These are phyloP conservation scores for Drosophila grimshawi DNA, from an alignment of 1,140 invertebrate species.

Conservation along the genomic window DNA sequence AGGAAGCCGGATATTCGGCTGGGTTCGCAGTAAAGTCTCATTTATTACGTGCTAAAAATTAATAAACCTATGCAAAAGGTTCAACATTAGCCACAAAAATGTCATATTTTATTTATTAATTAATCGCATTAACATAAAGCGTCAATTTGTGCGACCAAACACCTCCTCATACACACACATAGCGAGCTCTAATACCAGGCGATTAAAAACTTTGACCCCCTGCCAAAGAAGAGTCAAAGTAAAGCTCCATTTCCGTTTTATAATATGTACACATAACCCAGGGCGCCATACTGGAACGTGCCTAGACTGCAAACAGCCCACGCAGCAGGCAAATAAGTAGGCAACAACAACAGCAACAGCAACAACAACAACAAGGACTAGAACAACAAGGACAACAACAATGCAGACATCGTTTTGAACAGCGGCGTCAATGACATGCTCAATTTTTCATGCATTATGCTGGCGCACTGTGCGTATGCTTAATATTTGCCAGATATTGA, in stretches of 20 bases:
- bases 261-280: constrained; percentile 59
- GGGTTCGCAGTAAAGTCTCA: constrained; percentile 57
- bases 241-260: constrained; percentile 57
- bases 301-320: constrained; percentile 68
- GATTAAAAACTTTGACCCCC: constrained; percentile 73
- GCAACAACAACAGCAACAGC: constrained; percentile 26
- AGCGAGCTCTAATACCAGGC: constrained; percentile 56
- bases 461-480: constrained; percentile 72
- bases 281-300: constrained; percentile 62
- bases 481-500: constrained; percentile 75
- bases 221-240: constrained; percentile 43
- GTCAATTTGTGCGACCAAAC: constrained; percentile 66
- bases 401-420: constrained; percentile 25
- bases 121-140: constrained; percentile 79
- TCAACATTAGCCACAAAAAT: constrained; percentile 53
- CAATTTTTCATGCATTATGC: constrained; percentile 80
- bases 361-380: constrained; percentile 21
- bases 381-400: constrained; percentile 32
- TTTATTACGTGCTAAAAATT: constrained; percentile 81
- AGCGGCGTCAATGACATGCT: constrained; percentile 74
- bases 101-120: constrained; percentile 82
- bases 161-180: constrained; percentile 13
- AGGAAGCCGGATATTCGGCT: constrained; percentile 18
- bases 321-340: constrained; percentile 10
- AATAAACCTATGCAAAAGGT: constrained; percentile 59